Percentiles rank a stretch among this genome's conserved stretches.
Conservation (phyloP, 1,140 invertebrate species). For the Dryas iulia region DNA sequence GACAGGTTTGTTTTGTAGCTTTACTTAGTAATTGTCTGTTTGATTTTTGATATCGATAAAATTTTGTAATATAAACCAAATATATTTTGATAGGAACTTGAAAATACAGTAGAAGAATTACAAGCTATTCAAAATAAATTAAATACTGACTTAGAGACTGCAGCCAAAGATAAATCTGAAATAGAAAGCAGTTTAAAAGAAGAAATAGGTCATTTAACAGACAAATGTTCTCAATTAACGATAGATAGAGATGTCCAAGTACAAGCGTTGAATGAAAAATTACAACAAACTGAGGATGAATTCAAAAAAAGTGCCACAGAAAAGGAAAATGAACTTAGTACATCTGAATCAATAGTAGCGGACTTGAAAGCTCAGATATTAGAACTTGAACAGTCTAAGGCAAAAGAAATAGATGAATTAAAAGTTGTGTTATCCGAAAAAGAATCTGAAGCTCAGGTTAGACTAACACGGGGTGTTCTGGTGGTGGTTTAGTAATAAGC, state of each 20-base stretch:
- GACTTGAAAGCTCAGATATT: constrained; percentile 52
- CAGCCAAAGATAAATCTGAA: constrained; percentile 43
- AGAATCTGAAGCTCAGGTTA: constrained; percentile 59
- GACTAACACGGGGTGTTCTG: constrained; percentile 36
- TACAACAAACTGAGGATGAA: constrained; percentile 29
- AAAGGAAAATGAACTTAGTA: constrained; percentile 56
- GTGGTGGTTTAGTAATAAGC: constrained; percentile 5
- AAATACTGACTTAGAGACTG: constrained; percentile 34
- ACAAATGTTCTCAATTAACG: constrained; percentile 63
- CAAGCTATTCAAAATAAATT: constrained; percentile 40
- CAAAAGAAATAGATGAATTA: constrained; percentile 59
- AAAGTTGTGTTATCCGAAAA: constrained; percentile 37
- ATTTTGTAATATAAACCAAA: not conserved
- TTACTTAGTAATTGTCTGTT: not conserved
- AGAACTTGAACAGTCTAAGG: constrained; percentile 53
- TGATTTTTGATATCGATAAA: not conserved
- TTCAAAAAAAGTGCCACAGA: constrained; percentile 31
- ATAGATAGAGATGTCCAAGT: constrained; percentile 65
- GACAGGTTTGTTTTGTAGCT: constrained; percentile 55
- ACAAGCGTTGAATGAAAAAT: constrained; percentile 37
- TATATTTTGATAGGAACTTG: constrained; percentile 50
- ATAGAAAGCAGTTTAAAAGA: constrained; percentile 47
- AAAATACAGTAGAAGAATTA: constrained; percentile 47
- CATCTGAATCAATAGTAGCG: constrained; percentile 51
- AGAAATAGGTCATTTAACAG: constrained; percentile 67